Evolutionary conservation across 2,888 invertebrate genomes (phyloP).

Genomic region (Lutraria lutraria): DNA sequence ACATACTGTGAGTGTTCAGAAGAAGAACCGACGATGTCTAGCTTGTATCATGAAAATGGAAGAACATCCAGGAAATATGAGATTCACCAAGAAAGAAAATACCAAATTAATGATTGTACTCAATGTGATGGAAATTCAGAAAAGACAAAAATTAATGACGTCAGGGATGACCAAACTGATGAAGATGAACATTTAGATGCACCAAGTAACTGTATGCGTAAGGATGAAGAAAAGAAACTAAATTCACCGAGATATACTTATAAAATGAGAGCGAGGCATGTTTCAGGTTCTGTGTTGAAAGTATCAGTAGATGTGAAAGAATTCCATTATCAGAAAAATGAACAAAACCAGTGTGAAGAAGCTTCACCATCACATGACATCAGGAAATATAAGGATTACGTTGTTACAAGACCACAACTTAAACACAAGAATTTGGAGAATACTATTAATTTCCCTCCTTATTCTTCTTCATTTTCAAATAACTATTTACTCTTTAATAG

Average conservation of each 20-base stretch:
- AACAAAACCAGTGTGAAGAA: neutral
- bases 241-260: neutral
- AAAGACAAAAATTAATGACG: neutral
- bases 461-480: neutral
- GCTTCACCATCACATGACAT: neutral
- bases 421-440: neutral
- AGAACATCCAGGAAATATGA: neutral
- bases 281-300: neutral
- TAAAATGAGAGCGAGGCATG: neutral
- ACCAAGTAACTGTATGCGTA: neutral
- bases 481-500: neutral
- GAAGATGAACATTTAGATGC: neutral
- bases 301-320: neutral
- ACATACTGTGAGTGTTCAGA: neutral
- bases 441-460: too few relatives aligned
- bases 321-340: constrained; percentile 2
- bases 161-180: neutral
- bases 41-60: neutral
- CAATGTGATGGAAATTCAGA: neutral
- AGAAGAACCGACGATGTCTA: neutral
- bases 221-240: neutral
- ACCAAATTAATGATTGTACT: neutral
- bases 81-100: neutral
- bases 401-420: neutral
- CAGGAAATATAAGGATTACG: neutral